Evolutionary conservation across 2,888 invertebrate genomes (phyloP), one percentile per base, ranked within the genome.

Genomic region (Drosophila eohydei): DNA sequence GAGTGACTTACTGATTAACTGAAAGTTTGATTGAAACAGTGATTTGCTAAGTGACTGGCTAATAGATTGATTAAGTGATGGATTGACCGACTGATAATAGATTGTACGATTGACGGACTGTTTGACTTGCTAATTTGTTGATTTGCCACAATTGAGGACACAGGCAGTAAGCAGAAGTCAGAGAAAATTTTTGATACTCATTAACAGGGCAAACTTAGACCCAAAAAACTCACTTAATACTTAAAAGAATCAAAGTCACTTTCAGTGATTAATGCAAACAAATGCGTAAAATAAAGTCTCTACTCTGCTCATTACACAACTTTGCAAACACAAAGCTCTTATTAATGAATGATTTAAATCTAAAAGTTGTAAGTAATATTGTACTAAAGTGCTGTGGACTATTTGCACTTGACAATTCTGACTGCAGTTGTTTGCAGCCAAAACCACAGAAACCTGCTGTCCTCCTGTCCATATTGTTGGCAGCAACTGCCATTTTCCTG

Each of bases 401-500:
- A 28, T 44, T 44, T 46, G 46, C 46, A 11, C 4, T 28, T 46
- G 14, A n/a, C 32, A 50, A 12, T n/a, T 48, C n/a, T 3, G 1
- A 9, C 3, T 30, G n/a, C n/a, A 30, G 9, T n/a, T 4, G n/a
- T 48, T 9, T 2, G 4, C n/a, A 11, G 48, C 4, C 5, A n/a
- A 16, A 32, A 2, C 32, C 16, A 16, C 16, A 32, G 12, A 16
- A 12, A 32, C 12, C 32, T 50, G 48, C 32, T 32, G 16, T 48
- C 32, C 32, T 32, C 2, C 16, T n/a, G 30, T n/a, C 48, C 11
- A 32, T 48, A 9, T 2, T 30, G 28, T 14, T 46, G 32, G 16
- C 36, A 52, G 34, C 51, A 9, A n/a, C 52, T 38, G 52, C n/a
- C 38, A 40, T 28, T 36, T 40, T 7, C 34, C 51, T n/a, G 40